Base-by-base conservation (phyloP, 2,888 invertebrate genomes). In the Drosophila paranaensis region DNA sequence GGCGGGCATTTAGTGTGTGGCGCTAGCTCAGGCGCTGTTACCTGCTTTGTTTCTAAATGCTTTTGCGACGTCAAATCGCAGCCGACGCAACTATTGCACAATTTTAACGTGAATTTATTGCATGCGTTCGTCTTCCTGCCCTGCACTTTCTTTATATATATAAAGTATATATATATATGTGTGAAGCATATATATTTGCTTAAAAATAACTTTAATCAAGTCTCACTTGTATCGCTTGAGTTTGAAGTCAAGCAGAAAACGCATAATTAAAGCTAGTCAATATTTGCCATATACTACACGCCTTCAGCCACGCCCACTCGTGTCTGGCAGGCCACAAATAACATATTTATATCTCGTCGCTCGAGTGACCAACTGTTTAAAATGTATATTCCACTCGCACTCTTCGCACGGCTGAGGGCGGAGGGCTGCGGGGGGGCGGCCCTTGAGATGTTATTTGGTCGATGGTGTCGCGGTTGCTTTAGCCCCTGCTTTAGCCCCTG, bases 101-200 rank as follows among this genome's bases (percentile, higher is more conserved):
- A 84, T 76, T 82, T 81, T 64, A 75, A 72, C 88, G 78, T 81
- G 62, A 78, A 84, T 89, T 84, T 84, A 84, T 79, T 79, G 82
- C 79, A 69, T 37, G 60, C 69, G 69, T 45, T 61, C 53, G 40
- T 13, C 27, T 46, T 40, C 60, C 11, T 35, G 0, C 35, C 13
- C 39, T 66, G 10, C 25, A 27, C 40, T 37, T 6, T n/a, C 14
- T n/a, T 2, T 9, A 9, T n/a, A 40, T 40, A 20, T 20, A 20
- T 20, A 20, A 20, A 20, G 2, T 20, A 1, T 2, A 20, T 20
- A 20, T 20, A 20, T 20, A 20, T 20, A 20, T n/a, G n/a, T n/a
- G n/a, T n/a, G n/a, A n/a, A n/a, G n/a, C n/a, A n/a, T 54, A 30
- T n/a, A n/a, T 10, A 39, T 54, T 16, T 25, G 4, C 37, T 53